Evolutionary conservation across 1,140 invertebrate genomes (phyloP).

Genomic region (Penaeus indicus): DNA sequence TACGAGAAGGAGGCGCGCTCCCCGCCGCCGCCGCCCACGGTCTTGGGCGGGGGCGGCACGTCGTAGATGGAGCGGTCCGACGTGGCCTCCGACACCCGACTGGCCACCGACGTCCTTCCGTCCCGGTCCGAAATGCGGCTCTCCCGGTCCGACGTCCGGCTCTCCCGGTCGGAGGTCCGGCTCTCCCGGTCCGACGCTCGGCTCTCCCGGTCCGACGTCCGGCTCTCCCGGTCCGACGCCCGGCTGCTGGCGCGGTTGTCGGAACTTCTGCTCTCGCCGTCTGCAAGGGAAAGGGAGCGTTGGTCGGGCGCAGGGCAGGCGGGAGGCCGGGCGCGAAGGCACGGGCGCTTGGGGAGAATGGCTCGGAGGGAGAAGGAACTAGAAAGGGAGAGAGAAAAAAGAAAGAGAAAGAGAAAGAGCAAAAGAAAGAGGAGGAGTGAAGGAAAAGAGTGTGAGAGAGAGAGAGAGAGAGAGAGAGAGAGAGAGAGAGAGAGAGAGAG

Average conservation of each 20-base stretch:
- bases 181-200: conserved; percentile 56
- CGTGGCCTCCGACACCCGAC: conserved; percentile 59
- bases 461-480: too few relatives aligned
- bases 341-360: too few relatives aligned
- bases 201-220: conserved; percentile 51
- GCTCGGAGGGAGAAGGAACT: too few relatives aligned
- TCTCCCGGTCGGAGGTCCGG: conserved; percentile 61
- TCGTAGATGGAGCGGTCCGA: conserved; percentile 66
- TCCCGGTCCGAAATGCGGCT: conserved; percentile 65
- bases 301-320: too few relatives aligned
- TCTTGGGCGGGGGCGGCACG: conserved; percentile 63
- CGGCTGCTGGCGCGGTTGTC: conserved; percentile 49
- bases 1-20: conserved; percentile 51
- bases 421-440: too few relatives aligned
- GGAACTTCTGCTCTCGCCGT: conserved; percentile 41
- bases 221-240: conserved; percentile 56
- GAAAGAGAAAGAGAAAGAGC: too few relatives aligned
- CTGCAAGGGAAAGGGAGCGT: conserved; percentile 7
- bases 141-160: conserved; percentile 57
- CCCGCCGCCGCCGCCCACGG: conserved; percentile 24
- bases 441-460: too few relatives aligned
- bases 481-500: too few relatives aligned
- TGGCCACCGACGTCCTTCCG: conserved; percentile 55
- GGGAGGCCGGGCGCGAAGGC: too few relatives aligned
- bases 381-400: too few relatives aligned